Evolutionary conservation across 2,888 invertebrate genomes (phyloP), one percentile per base, ranked within the genome.

Genomic region (Harmothoe impar): DNA sequence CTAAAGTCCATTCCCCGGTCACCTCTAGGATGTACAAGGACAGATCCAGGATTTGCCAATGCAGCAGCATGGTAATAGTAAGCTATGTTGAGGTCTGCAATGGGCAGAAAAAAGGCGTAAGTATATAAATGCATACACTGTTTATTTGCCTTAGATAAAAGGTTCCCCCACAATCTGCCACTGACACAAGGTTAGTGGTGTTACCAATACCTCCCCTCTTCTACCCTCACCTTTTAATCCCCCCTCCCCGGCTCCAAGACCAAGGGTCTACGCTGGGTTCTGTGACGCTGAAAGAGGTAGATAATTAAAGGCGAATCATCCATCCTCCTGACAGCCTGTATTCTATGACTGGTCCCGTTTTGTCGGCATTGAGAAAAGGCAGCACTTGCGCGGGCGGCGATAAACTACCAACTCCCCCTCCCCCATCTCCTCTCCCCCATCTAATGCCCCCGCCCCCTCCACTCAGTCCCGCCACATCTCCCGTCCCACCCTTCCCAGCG

Each of bases 281-380:
- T 43, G 10, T 43, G 43, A 43, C 43, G 43, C 43, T 43, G 43
- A 10, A 10, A 43, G 43, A 43, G 5, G 43, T 25, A 29, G 72
- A 72, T 72, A 72, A 72, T 72, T 72, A 72, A 23, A 29, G 72
- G 31, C 72, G 29, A 72, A 72, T 72, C 72, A 72, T 20, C 25
- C 25, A 29, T 72, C 31, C 72, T 29, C 72, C 3, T 20, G 72
- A 29, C 72, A 72, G 5, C n/a, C 25, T 23, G 72, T 72, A 25
- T 72, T 72, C 72, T 25, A 25, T 20, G 72, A 15, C 72, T 72
- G 72, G 3, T 25, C 31, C 72, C 25, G 72, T 72, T 72, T 72
- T 72, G 72, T 72, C 1, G 72, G 62, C 62, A 20, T 3, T 3
- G 62, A 62, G 62, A 62, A 62, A 62, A 62, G 62, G 62, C 20